Evolutionary conservation across 2,113 vertebrate species (phyloP).

Genomic region (Blennius ocellaris): DNA sequence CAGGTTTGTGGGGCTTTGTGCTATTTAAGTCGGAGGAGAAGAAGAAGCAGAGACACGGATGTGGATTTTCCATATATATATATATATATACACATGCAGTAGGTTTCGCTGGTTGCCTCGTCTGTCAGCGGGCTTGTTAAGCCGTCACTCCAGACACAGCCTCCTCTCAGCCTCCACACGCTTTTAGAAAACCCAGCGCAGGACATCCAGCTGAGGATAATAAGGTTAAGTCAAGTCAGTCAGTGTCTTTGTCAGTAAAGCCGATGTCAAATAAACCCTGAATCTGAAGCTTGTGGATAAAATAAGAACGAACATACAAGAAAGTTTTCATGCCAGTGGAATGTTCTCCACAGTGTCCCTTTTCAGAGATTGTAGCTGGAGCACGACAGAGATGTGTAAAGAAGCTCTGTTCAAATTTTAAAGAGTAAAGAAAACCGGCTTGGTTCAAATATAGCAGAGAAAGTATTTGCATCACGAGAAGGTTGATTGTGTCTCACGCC

Average conservation of each 20-base stretch:
- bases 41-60: conserved; percentile 27
- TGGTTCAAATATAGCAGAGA: too few species aligned
- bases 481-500: too few species aligned
- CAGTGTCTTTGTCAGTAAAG: conserved; percentile 15
- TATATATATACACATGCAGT: conserved; percentile 40
- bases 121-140: conserved; percentile 37
- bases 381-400: too few species aligned
- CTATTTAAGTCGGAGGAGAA: conserved; percentile 30
- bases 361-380: too few species aligned
- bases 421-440: too few species aligned
- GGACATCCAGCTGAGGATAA: conserved; percentile 16
- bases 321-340: background rate
- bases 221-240: conserved; percentile 23
- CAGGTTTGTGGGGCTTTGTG: conserved; percentile 51
- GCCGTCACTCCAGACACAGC: conserved; percentile 34
- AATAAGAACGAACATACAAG: background rate
- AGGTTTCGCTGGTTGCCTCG: conserved; percentile 36
- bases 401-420: too few species aligned
- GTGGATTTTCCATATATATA: conserved; percentile 44
- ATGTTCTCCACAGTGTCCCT: too few species aligned
- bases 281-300: conserved; percentile 6
- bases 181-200: conserved; percentile 27
- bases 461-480: too few species aligned
- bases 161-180: conserved; percentile 36
- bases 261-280: background rate